Evolutionary conservation across 2,888 invertebrate genomes (phyloP), one percentile per base, ranked within the genome.

Genomic region (Embidobia sp.): DNA sequence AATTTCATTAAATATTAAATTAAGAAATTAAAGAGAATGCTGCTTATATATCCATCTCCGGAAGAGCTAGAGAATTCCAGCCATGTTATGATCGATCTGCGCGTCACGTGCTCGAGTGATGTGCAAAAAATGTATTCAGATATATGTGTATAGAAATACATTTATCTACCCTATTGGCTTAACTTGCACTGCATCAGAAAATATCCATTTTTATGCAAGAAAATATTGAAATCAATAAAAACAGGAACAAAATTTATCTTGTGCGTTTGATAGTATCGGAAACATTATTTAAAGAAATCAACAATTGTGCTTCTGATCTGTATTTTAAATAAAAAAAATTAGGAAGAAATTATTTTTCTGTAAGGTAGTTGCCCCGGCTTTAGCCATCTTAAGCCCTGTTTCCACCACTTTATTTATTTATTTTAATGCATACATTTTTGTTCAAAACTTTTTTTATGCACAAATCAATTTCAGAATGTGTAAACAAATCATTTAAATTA

Each of bases 31-130:
- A 37, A 53, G 55, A 55, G 76, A 80, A 80, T 81, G 79, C 80
- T 81, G 83, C 82, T 84, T 85, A 83, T 83, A 83, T 83, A 85
- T 84, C 82, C 83, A 85, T 83, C 82, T 82, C 75, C 67, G 80
- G 80, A 73, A 74, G 77, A 78, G 79, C 64, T 77, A 57, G 78
- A 70, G 77, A 74, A 82, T 82, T 80, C 78, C 81, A 70, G 80
- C 79, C 80, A 82, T 82, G 82, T 85, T 85, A 82, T 83, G 82
- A 85, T 85, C 85, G 85, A 85, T 85, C 85, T 82, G 83, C 82
- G 85, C 84, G 85, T 84, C 85, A 85, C 85, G 84, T 85, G 85
- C 82, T 83, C 81, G 79, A 83, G 83, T 82, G 84, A 84, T 83
- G 83, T 85, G 85, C 85, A 84, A 84, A 85, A 85, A 85, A 59